Percentiles rank a stretch among this genome's conserved stretches.
phyloP scores from a whole-genome alignment of 2,797 vertebrate genomes.

The Onychomys torridus region DNA sequence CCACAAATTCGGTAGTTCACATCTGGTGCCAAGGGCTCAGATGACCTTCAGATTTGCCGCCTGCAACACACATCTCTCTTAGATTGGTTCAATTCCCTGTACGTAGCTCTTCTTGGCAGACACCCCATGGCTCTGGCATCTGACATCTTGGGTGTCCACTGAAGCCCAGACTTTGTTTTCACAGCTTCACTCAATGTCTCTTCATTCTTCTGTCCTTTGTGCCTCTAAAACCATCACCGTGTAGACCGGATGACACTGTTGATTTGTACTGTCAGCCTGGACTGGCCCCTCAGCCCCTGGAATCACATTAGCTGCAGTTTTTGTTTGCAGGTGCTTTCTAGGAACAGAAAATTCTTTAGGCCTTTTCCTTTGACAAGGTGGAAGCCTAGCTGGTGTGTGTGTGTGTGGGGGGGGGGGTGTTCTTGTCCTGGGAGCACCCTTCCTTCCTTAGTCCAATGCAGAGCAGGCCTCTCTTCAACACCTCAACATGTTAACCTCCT shows the following conservation, averaged over 20 bases:
- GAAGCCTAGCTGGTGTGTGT: neutral
- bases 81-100: neutral
- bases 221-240: neutral
- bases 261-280: neutral
- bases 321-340: neutral
- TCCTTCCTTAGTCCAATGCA: neutral
- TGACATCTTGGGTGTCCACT: neutral
- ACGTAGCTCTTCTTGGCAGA: neutral
- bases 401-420: no score
- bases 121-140: neutral
- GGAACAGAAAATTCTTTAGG: neutral
- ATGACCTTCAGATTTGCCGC: neutral
- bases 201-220: neutral
- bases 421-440: neutral
- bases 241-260: neutral
- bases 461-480: neutral
- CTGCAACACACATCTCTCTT: neutral
- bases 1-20: neutral
- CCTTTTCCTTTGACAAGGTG: neutral
- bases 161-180: neutral
- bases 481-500: neutral
- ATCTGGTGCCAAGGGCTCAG: neutral
- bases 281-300: neutral
- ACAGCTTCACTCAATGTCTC: neutral
- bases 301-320: neutral